phyloP scores from a whole-genome alignment of 2,797 vertebrate genomes.

The Notoglanidium macrostoma region DNA sequence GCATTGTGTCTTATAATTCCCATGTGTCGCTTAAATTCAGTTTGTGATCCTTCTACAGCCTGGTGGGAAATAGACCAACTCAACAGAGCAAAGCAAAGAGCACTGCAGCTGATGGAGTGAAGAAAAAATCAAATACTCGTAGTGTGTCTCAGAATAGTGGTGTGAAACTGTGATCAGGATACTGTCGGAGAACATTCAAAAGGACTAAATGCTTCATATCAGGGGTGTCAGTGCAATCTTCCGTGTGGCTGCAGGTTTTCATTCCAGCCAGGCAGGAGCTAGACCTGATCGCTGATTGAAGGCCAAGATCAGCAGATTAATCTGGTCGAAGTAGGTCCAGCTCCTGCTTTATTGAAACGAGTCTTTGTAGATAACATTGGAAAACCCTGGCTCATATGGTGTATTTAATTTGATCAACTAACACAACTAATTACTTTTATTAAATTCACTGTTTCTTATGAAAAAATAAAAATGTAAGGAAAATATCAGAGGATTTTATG shows the following conservation, averaged over 20 bases:
- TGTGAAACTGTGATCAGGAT: slow-evolving; percentile 11
- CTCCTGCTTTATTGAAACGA: background rate
- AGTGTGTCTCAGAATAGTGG: slow-evolving; percentile 28
- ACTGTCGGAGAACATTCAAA: slow-evolving; percentile 14
- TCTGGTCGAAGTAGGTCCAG: background rate
- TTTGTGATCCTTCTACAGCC: slow-evolving; percentile 51
- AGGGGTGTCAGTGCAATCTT: slow-evolving; percentile 19
- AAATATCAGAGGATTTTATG: background rate
- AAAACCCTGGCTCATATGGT: background rate
- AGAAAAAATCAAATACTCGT: slow-evolving; percentile 33
- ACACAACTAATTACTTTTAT: background rate
- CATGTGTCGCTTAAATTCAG: slow-evolving; percentile 49
- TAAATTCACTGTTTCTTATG: background rate
- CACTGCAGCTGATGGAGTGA: slow-evolving; percentile 30
- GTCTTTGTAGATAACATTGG: background rate
- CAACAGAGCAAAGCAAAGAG: slow-evolving; percentile 40
- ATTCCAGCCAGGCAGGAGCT: slow-evolving; percentile 20
- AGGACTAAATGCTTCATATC: slow-evolving; percentile 24
- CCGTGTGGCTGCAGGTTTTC: slow-evolving; percentile 10
- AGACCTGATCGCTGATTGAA: slow-evolving; percentile 21
- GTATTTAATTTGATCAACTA: background rate
- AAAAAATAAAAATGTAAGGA: background rate
- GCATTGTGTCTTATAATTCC: slow-evolving; percentile 45
- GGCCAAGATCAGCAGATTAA: slow-evolving; percentile 24
- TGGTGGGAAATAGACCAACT: slow-evolving; percentile 43